Conservation (phyloP, 1,140 invertebrate species). For the Drosophila malerkotliana region DNA sequence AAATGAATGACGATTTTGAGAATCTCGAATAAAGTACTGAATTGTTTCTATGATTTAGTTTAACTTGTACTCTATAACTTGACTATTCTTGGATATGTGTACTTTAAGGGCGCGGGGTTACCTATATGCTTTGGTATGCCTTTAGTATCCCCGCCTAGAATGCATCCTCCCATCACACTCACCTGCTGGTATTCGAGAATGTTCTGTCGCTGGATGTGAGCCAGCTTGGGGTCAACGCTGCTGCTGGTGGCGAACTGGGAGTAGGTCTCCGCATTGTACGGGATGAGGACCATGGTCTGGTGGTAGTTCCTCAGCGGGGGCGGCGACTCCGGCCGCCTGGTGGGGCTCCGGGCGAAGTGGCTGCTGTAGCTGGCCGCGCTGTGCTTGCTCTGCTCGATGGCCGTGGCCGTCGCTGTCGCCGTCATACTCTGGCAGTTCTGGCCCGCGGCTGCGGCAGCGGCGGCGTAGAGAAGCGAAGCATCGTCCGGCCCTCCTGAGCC, state of each 20-base stretch:
- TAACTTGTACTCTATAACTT: too few relatives aligned
- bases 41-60: too few relatives aligned
- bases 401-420: constrained; percentile 54
- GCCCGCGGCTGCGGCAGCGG: constrained; percentile 38
- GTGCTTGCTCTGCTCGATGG: constrained; percentile 79
- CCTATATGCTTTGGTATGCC: too few relatives aligned
- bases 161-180: constrained; percentile 13
- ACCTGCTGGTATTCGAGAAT: constrained; percentile 84
- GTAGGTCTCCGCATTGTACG: constrained; percentile 86
- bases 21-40: too few relatives aligned
- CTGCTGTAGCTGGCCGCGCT: constrained; percentile 68
- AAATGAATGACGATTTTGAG: too few relatives aligned
- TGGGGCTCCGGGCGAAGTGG: constrained; percentile 83
- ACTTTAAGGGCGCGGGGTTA: too few relatives aligned
- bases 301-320: constrained; percentile 87
- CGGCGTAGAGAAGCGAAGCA: constrained; percentile 73
- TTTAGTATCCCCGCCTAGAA: too few relatives aligned
- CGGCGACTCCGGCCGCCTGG: constrained; percentile 87
- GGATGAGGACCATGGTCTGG: constrained; percentile 90
- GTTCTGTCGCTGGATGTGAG: constrained; percentile 78
- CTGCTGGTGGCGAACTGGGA: constrained; percentile 81
- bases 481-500: constrained; percentile 40
- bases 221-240: constrained; percentile 74
- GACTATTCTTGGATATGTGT: too few relatives aligned
- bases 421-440: constrained; percentile 81